phyloP scores from a whole-genome alignment of 1,140 invertebrate species.

The Protaetia brevitarsis region DNA sequence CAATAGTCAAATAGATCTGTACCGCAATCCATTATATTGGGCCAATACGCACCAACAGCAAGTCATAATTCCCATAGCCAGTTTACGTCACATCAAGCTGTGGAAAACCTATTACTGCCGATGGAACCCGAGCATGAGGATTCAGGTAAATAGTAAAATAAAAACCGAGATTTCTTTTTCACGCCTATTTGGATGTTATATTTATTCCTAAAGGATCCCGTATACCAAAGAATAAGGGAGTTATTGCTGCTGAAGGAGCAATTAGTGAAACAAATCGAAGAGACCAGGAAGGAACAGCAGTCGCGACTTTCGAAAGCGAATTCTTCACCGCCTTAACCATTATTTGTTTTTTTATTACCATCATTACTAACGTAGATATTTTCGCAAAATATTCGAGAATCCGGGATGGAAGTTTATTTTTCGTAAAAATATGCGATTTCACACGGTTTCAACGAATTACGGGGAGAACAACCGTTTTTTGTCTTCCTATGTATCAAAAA shows the following conservation, averaged over 20 bases:
- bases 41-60: constrained; percentile 58
- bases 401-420: too few species aligned
- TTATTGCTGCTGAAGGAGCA: constrained; percentile 80
- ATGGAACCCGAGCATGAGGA: constrained; percentile 94
- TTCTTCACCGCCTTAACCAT: constrained; percentile 21
- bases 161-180: background rate
- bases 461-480: too few species aligned
- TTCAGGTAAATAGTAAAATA: constrained; percentile 61
- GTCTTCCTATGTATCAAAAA: too few species aligned
- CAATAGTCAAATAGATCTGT: constrained; percentile 86
- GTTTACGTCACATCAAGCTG: constrained; percentile 81
- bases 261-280: constrained; percentile 70
- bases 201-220: constrained; percentile 67
- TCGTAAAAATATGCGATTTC: too few species aligned
- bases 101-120: constrained; percentile 97
- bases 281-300: constrained; percentile 62
- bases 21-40: constrained; percentile 90
- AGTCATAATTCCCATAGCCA: constrained; percentile 81
- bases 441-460: too few species aligned
- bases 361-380: too few species aligned
- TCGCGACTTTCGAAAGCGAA: constrained; percentile 47
- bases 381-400: too few species aligned
- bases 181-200: constrained; percentile 8
- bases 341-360: too few species aligned
- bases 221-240: constrained; percentile 82